These are phyloP conservation scores for Ceratotherium simum DNA, from an alignment of 2,113 vertebrate genomes.

Conservation along the genomic window DNA sequence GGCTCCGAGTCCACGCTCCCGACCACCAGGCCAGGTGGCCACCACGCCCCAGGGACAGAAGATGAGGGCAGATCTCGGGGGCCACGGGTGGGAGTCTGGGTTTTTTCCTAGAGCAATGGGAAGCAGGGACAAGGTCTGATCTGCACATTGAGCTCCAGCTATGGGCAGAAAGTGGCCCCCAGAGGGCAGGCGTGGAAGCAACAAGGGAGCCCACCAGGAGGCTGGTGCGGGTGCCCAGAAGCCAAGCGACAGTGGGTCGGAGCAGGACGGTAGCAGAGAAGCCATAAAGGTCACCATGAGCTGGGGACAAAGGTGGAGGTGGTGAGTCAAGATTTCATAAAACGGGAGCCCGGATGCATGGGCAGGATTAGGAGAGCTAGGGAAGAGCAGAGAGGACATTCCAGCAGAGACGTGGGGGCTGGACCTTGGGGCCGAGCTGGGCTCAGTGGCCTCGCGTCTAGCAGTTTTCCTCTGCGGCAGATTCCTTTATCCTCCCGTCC, in stretches of 20 bases:
- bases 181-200: background rate
- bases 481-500: accelerated
- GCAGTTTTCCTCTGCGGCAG: background rate
- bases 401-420: accelerated
- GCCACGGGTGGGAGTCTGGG: too few species aligned
- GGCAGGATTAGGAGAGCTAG: background rate
- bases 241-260: background rate
- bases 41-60: accelerated
- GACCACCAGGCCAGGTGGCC: background rate
- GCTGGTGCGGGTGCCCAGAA: background rate
- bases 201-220: too few species aligned
- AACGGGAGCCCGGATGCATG: background rate
- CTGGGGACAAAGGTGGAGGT: background rate
- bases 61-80: too few species aligned
- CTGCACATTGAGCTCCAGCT: accelerated
- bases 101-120: background rate
- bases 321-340: too few species aligned
- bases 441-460: accelerated
- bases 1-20: background rate
- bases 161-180: background rate
- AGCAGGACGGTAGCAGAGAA: background rate
- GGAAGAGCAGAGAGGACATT: accelerated
- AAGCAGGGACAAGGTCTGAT: background rate
- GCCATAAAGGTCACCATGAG: background rate
- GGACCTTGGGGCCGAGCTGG: accelerated